phyloP scores from a whole-genome alignment of 2,888 invertebrate genomes.

The Sarcophaga caerulescens region DNA sequence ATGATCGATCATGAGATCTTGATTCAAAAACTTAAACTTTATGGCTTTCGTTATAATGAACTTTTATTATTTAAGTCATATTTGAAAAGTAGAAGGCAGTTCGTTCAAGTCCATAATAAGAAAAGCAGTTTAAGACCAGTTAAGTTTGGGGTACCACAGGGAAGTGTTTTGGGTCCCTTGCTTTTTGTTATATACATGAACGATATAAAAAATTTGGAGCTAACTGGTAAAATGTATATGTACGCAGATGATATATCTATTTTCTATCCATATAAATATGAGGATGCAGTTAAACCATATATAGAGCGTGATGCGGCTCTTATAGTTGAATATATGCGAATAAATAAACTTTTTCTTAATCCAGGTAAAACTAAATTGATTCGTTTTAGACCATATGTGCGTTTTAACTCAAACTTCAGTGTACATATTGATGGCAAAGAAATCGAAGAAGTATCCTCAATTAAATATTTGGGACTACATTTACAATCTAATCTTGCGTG shows the following conservation, averaged over 20 bases:
- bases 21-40: not conserved
- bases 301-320: constrained; percentile 17
- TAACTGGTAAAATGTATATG: constrained; percentile 9
- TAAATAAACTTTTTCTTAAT: not conserved
- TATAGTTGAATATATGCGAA: not conserved
- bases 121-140: not conserved
- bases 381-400: constrained; percentile 12
- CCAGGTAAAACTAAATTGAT: constrained; percentile 3
- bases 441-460: not conserved
- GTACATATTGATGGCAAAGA: constrained; percentile 15
- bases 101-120: not conserved
- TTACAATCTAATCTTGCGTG: constrained; percentile 2
- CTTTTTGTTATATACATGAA: not conserved
- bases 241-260: not conserved
- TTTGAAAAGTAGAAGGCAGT: too few species aligned
- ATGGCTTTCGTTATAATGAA: not conserved
- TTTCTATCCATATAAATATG: not conserved
- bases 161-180: not conserved
- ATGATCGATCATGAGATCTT: not conserved
- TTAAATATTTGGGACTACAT: constrained; percentile 17
- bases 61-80: not conserved
- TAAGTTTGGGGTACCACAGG: not conserved
- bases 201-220: constrained; percentile 1
- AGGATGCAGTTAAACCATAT: not conserved
- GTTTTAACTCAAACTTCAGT: not conserved